Evolutionary conservation across 2,888 invertebrate species (phyloP).

Genomic region (Mystacides longicornis): DNA sequence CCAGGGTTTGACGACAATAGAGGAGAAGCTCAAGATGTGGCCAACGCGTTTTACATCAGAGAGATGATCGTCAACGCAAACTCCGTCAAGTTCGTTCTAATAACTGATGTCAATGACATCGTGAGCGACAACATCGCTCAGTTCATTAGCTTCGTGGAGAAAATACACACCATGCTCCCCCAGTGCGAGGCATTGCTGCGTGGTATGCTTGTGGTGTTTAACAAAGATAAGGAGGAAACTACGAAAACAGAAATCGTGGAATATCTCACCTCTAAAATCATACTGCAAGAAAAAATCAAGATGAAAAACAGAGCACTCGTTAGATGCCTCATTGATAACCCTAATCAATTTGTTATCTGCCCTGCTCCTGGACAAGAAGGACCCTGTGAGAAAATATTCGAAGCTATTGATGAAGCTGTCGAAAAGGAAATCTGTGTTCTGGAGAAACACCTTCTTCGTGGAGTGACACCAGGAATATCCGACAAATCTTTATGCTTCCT

Average conservation of each 20-base stretch:
- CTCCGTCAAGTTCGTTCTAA: not conserved
- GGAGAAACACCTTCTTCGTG: not conserved
- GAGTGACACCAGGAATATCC: not conserved
- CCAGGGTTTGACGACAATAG: not conserved
- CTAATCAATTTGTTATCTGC: not conserved
- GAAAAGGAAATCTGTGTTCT: not conserved
- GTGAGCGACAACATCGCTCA: not conserved
- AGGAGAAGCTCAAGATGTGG: not conserved
- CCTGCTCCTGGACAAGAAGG: not conserved
- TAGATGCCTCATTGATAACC: not conserved
- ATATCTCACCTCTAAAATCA: not conserved
- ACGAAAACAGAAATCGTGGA: not conserved
- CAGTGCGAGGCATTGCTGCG: not conserved
- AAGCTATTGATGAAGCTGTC: no score
- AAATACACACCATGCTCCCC: not conserved
- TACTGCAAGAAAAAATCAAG: not conserved
- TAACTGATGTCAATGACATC: not conserved
- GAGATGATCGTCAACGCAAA: not conserved
- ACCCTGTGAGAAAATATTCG: not conserved
- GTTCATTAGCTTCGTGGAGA: not conserved
- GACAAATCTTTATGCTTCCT: constrained; percentile 3
- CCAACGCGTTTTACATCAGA: not conserved
- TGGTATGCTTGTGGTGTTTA: not conserved
- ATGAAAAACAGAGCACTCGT: not conserved
- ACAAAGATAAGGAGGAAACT: not conserved